These are phyloP conservation scores for Eupelmus urozonus DNA, from an alignment of 2,888 invertebrate genomes.

Conservation along the genomic window DNA sequence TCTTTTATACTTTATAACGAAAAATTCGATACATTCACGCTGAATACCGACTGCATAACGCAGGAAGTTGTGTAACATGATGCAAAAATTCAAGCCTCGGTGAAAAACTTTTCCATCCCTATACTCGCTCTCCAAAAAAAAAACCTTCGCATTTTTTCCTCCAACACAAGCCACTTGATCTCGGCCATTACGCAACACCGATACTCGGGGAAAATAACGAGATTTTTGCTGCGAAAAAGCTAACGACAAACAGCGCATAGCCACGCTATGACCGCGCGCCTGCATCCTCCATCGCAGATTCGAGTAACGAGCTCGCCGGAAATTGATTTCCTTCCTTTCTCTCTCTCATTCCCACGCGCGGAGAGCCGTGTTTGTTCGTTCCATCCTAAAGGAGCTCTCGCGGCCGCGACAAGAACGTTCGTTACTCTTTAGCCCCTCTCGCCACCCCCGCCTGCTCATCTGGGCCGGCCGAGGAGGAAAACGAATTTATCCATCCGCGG, in stretches of 20 bases:
- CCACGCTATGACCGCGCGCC: not conserved
- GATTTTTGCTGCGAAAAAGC: not conserved
- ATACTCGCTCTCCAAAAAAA: too few species aligned
- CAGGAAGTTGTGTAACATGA: too few species aligned
- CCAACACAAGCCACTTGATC: too few species aligned
- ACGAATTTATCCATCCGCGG: slow-evolving; percentile 41
- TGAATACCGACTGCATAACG: too few species aligned
- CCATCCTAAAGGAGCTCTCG: not conserved
- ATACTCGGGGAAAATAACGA: slow-evolving; percentile 1
- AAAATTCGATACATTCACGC: too few species aligned
- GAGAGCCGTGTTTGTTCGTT: not conserved
- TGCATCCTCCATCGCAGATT: too few species aligned
- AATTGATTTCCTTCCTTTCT: slow-evolving; percentile 27
- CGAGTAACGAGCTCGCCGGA: slow-evolving; percentile 24
- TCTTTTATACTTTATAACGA: too few species aligned
- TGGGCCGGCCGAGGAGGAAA: slow-evolving; percentile 4
- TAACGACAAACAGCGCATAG: slow-evolving; percentile 17
- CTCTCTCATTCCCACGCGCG: not conserved
- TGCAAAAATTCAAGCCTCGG: too few species aligned
- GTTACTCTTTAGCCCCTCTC: slow-evolving; percentile 28
- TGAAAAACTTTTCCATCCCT: too few species aligned
- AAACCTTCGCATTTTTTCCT: too few species aligned
- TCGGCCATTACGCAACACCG: too few species aligned
- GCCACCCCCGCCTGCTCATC: too few species aligned
- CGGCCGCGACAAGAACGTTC: slow-evolving; percentile 39